These are phyloP conservation scores for Drosophila ananassae DNA, from an alignment of 1,140 invertebrate genomes.

Conservation along the genomic window DNA sequence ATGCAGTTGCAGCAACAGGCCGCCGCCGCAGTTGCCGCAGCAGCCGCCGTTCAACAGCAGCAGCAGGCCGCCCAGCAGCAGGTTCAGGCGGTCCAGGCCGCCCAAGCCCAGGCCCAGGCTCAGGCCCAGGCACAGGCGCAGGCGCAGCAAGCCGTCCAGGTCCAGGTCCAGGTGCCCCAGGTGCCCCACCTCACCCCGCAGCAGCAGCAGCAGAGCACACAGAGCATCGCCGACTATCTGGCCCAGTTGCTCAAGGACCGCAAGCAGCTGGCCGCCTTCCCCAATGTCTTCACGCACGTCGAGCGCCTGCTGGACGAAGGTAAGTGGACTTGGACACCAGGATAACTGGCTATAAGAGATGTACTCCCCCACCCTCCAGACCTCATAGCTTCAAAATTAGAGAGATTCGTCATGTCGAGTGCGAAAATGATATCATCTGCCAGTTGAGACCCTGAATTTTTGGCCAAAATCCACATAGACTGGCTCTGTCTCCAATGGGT, in stretches of 20 bases:
- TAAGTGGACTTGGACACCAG: conserved; percentile 83
- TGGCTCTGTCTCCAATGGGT: not conserved
- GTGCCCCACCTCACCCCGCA: conserved; percentile 85
- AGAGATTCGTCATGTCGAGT: no score
- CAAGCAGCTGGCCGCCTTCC: conserved; percentile 99
- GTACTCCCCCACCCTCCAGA: no score
- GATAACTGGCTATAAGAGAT: not conserved
- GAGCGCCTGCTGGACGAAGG: conserved; percentile 99
- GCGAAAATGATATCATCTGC: not conserved
- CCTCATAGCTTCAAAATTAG: no score
- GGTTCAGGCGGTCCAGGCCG: conserved; percentile 43
- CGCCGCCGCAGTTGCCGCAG: conserved; percentile 55
- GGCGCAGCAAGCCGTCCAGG: conserved; percentile 59
- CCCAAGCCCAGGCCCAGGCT: conserved; percentile 57
- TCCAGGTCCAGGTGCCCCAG: conserved; percentile 53
- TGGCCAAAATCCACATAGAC: not conserved
- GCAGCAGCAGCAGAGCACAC: conserved; percentile 90
- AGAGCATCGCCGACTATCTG: conserved; percentile 99
- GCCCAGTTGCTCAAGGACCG: conserved; percentile 99
- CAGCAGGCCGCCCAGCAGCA: conserved; percentile 38
- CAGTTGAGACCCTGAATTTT: not conserved
- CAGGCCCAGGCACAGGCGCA: conserved; percentile 61
- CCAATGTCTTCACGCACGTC: conserved; percentile 99
- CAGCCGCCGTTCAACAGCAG: conserved; percentile 49
- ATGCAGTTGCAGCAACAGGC: conserved; percentile 67